phyloP scores from a whole-genome alignment of 2,888 invertebrate species.

The Ferrisia virgata region DNA sequence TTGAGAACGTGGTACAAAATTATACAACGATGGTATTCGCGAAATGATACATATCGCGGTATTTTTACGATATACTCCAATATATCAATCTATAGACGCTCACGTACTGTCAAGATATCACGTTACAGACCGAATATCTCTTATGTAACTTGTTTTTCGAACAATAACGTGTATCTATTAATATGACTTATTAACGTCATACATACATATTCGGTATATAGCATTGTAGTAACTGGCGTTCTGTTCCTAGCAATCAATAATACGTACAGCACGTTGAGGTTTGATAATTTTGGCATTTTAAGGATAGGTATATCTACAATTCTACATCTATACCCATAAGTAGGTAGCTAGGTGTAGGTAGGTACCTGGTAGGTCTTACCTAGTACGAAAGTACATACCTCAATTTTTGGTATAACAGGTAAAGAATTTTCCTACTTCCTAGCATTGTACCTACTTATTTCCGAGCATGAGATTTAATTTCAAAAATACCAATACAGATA shows the following conservation, averaged over 20 bases:
- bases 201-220: neutral
- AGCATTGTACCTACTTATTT: too few relatives aligned
- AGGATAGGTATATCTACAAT: neutral
- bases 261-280: too few relatives aligned
- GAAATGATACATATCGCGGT: neutral
- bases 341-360: too few relatives aligned
- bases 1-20: neutral
- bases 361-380: too few relatives aligned
- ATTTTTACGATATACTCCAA: conserved; percentile 22
- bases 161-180: conserved; percentile 11
- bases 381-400: too few relatives aligned
- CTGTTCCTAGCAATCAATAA: neutral
- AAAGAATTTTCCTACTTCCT: too few relatives aligned
- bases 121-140: neutral
- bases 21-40: neutral
- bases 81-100: conserved; percentile 9
- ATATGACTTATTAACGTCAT: neutral
- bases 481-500: neutral
- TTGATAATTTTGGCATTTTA: conserved; percentile 16
- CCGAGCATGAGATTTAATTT: neutral
- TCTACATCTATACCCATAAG: too few relatives aligned
- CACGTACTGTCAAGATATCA: conserved; percentile 22
- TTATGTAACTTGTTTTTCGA: neutral
- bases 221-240: neutral
- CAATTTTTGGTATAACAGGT: too few relatives aligned